Evolutionary conservation across 2,888 invertebrate species (phyloP).

Genomic region (Drosophila tripunctata): DNA sequence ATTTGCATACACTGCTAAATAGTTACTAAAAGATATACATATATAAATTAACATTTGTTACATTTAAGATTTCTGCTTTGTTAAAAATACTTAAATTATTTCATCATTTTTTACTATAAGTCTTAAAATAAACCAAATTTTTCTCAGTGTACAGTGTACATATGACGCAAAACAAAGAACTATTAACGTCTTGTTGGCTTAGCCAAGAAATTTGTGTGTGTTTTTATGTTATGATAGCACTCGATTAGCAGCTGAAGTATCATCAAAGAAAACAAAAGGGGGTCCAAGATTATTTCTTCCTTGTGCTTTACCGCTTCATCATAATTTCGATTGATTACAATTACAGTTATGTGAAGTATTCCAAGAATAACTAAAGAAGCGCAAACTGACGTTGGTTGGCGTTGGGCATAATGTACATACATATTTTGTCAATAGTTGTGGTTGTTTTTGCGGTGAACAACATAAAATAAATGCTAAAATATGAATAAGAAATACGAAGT

Average conservation of each 20-base stretch:
- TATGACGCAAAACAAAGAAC: neutral
- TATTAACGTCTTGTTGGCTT: conserved; percentile 1
- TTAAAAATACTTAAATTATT: no score
- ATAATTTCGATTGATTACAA: conserved; percentile 5
- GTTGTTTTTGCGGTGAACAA: no score
- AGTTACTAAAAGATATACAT: no score
- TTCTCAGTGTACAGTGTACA: neutral
- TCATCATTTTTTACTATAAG: neutral
- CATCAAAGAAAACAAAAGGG: neutral
- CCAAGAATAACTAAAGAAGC: neutral
- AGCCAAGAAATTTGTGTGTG: neutral
- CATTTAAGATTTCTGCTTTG: neutral
- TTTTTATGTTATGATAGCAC: neutral
- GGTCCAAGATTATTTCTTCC: neutral
- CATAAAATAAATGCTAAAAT: no score
- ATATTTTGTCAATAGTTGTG: no score
- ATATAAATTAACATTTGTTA: no score
- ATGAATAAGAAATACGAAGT: no score
- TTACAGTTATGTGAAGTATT: neutral
- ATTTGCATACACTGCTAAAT: neutral
- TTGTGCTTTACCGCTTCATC: neutral
- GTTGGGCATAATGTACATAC: no score
- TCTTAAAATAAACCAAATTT: no score
- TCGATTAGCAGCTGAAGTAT: conserved; percentile 5
- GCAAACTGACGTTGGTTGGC: neutral